Percentiles rank a stretch among this genome's conserved stretches.
Conservation (phyloP, 2,113 vertebrate genomes). For the Tragulus kanchil region DNA sequence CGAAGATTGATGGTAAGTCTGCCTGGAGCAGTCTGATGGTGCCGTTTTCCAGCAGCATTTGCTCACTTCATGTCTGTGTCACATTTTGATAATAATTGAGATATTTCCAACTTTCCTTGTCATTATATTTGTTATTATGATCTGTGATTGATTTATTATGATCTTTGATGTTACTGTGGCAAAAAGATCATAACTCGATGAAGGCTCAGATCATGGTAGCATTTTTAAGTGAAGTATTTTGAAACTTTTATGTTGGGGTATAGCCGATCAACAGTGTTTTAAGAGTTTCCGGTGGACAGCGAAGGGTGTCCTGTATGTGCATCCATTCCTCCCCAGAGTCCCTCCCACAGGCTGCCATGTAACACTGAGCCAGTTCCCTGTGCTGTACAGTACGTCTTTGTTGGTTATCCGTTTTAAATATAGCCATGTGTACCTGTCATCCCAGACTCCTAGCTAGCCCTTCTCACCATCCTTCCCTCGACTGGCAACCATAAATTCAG, state of each 20-base stretch:
- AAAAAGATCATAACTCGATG: neutral
- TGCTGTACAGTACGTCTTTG: neutral
- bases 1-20: neutral
- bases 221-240: neutral
- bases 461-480: neutral
- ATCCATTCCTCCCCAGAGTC: neutral
- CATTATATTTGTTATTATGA: neutral
- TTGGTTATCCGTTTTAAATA: neutral
- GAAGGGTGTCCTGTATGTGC: neutral
- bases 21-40: neutral
- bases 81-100: neutral
- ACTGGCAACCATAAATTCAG: neutral
- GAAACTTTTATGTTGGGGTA: neutral
- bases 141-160: neutral
- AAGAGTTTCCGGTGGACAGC: neutral
- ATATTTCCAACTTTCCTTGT: neutral
- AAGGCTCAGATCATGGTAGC: neutral
- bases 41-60: neutral
- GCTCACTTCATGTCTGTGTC: neutral
- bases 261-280: neutral
- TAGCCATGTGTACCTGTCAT: neutral
- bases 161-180: neutral
- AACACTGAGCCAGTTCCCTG: neutral
- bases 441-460: neutral
- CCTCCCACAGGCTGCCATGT: accelerated